Conservation (phyloP, 2,797 vertebrate species). For the Sebastes cheni region DNA sequence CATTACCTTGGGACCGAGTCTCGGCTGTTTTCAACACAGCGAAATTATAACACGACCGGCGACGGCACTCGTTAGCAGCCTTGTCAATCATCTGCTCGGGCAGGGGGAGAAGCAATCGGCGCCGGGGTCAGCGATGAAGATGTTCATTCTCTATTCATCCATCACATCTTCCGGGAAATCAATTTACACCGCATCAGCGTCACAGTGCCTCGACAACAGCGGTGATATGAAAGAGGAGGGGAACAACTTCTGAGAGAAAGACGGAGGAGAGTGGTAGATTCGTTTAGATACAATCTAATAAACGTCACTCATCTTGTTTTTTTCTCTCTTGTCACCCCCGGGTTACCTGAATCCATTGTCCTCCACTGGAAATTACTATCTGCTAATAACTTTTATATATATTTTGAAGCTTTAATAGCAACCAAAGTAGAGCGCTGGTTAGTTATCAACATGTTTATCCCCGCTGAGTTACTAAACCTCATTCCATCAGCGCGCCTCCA, state of each 20-base stretch:
- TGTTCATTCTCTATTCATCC: constrained; percentile 82
- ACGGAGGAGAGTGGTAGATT: constrained; percentile 50
- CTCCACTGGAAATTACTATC: constrained; percentile 39
- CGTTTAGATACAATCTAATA: constrained; percentile 73
- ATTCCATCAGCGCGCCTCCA: background rate
- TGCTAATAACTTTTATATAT: constrained; percentile 41
- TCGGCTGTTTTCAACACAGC: constrained; percentile 66
- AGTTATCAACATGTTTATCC: constrained; percentile 19
- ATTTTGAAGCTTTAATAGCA: constrained; percentile 8
- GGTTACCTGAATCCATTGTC: constrained; percentile 44
- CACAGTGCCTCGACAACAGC: constrained; percentile 63
- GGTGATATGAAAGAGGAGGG: constrained; percentile 68
- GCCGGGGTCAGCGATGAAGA: constrained; percentile 82
- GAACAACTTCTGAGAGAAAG: constrained; percentile 65
- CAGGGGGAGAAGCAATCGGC: constrained; percentile 66
- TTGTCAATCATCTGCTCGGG: constrained; percentile 79
- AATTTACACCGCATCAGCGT: constrained; percentile 82
- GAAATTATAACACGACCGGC: constrained; percentile 75
- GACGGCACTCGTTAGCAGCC: constrained; percentile 82
- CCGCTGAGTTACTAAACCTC: background rate
- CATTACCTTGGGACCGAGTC: constrained; percentile 68
- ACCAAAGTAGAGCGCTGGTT: background rate
- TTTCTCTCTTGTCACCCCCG: constrained; percentile 8
- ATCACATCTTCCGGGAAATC: constrained; percentile 82
- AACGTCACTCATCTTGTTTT: constrained; percentile 71